Conservation (phyloP, 2,113 vertebrate genomes). For the Chamaetylas fuelleborni region DNA sequence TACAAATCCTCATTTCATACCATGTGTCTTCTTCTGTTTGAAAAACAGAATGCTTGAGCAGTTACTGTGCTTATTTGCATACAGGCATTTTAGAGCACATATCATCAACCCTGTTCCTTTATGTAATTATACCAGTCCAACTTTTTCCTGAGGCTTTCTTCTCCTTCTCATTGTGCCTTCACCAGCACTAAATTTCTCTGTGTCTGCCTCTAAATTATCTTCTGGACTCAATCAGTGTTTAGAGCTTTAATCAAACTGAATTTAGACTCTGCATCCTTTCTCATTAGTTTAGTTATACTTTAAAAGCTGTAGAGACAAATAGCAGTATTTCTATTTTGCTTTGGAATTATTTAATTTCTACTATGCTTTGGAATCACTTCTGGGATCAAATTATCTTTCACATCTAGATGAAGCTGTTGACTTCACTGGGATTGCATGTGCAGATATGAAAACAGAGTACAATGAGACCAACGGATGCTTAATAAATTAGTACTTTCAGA, state of each 20-base stretch:
- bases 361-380: neutral
- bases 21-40: neutral
- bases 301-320: neutral
- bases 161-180: neutral
- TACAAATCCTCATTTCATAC: neutral
- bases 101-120: neutral
- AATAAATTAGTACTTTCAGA: neutral
- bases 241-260: conserved; percentile 31
- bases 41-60: neutral
- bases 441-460: neutral
- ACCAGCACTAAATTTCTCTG: neutral
- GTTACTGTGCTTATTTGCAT: neutral
- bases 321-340: neutral
- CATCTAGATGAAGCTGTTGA: neutral
- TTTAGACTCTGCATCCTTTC: neutral
- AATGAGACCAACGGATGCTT: neutral
- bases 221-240: neutral
- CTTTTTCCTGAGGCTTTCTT: neutral
- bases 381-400: conserved; percentile 14
- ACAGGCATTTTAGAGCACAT: neutral
- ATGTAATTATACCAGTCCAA: neutral
- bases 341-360: neutral
- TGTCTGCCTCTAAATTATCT: neutral
- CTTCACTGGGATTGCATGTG: neutral
- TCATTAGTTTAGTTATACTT: neutral